These are phyloP conservation scores for Drosophila mimica DNA, from an alignment of 2,888 invertebrate genomes.

Conservation along the genomic window DNA sequence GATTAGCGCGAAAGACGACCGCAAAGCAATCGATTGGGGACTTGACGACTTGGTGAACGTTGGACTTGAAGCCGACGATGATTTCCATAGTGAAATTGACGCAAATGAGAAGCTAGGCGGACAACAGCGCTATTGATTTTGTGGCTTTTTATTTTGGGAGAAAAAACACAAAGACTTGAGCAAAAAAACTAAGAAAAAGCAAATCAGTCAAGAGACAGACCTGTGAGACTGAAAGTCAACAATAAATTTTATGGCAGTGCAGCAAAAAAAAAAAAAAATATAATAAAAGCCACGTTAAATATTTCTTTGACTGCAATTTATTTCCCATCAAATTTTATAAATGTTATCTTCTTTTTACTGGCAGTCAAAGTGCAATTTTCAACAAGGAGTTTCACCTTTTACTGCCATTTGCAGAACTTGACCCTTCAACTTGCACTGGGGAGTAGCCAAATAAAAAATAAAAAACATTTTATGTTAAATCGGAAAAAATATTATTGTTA, in stretches of 20 bases:
- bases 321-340: constrained; percentile 63
- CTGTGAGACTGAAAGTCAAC: constrained; percentile 27
- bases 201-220: constrained; percentile 3
- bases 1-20: constrained; percentile 62
- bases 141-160: constrained; percentile 50
- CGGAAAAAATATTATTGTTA: constrained; percentile 55
- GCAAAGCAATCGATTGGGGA: constrained; percentile 27
- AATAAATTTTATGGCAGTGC: constrained; percentile 44
- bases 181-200: constrained; percentile 6
- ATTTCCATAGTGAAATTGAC: constrained; percentile 67
- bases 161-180: constrained; percentile 4
- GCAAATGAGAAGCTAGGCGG: constrained; percentile 58
- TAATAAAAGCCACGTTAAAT: constrained; percentile 24
- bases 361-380: constrained; percentile 41
- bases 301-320: constrained; percentile 42
- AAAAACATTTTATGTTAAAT: constrained; percentile 28
- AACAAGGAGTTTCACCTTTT: constrained; percentile 30
- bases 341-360: constrained; percentile 8
- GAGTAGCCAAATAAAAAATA: constrained; percentile 5
- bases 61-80: constrained; percentile 36
- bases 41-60: constrained; percentile 32
- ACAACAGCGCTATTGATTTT: constrained; percentile 64
- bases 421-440: constrained; percentile 54
- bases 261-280: constrained; percentile 10
- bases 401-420: constrained; percentile 67